Percentiles rank a stretch among this genome's conserved stretches.
These are phyloP conservation scores for Calephelis nemesis DNA, from an alignment of 1,140 invertebrate genomes.

Conservation along the genomic window DNA sequence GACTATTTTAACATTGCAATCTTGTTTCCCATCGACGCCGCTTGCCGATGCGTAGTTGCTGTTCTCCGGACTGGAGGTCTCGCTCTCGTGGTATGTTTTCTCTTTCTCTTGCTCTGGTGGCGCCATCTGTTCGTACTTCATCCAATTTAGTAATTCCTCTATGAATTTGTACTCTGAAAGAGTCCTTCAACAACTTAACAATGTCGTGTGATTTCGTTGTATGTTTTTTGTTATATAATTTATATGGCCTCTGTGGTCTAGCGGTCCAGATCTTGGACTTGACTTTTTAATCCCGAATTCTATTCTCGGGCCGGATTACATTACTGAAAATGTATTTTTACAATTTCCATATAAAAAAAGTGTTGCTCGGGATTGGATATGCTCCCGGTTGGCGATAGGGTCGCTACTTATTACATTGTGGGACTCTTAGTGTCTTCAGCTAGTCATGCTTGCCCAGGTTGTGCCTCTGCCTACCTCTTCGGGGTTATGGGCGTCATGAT, in stretches of 20 bases:
- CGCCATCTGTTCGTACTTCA: conserved; percentile 44
- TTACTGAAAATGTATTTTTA: no score
- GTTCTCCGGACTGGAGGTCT: conserved; percentile 33
- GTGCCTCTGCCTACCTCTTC: no score
- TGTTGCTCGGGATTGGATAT: no score
- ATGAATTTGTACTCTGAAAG: conserved; percentile 55
- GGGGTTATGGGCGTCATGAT: not conserved
- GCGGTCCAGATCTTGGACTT: no score
- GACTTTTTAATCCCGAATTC: no score
- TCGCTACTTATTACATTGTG: no score
- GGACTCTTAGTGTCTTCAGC: no score
- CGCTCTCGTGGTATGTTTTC: conserved; percentile 23
- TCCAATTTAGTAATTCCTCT: conserved; percentile 51
- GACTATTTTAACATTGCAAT: conserved; percentile 62
- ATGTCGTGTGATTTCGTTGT: not conserved
- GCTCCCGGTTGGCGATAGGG: no score
- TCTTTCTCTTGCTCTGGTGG: conserved; percentile 28
- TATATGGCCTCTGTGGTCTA: no score
- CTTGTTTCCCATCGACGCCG: conserved; percentile 44
- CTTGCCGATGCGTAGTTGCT: conserved; percentile 50
- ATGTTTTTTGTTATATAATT: not conserved
- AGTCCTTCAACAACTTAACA: conserved; percentile 23
- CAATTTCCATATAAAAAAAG: no score
- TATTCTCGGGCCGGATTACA: no score
- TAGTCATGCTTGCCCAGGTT: no score